phyloP scores from a whole-genome alignment of 1,140 invertebrate species.

The Drosophila navojoa region DNA sequence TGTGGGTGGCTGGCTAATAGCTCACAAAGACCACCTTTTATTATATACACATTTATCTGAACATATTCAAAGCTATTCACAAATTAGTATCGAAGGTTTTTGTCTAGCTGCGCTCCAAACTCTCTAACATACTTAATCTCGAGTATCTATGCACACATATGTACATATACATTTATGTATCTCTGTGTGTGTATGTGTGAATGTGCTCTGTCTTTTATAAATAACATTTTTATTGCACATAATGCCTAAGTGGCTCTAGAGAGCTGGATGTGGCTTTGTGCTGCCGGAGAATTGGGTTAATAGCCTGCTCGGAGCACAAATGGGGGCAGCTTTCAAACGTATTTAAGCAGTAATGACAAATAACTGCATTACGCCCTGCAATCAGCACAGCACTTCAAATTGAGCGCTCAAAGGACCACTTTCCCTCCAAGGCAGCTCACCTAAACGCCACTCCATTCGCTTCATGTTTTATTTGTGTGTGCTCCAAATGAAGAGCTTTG shows the following conservation, averaged over 20 bases:
- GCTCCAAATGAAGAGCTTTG: too few relatives aligned
- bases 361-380: background rate
- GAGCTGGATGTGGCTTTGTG: conserved; percentile 58
- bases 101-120: conserved; percentile 30
- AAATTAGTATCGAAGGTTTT: conserved; percentile 65
- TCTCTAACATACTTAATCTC: background rate
- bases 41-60: conserved; percentile 17
- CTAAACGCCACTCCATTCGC: too few relatives aligned
- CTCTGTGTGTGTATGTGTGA: too few relatives aligned
- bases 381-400: background rate
- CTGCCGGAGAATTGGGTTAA: conserved; percentile 64
- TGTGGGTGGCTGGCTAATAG: conserved; percentile 21
- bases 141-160: background rate
- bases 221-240: conserved; percentile 60
- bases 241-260: conserved; percentile 60
- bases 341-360: background rate
- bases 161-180: too few relatives aligned
- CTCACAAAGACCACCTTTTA: conserved; percentile 28
- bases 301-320: conserved; percentile 25
- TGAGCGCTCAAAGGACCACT: too few relatives aligned
- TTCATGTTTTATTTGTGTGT: too few relatives aligned
- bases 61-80: conserved; percentile 19
- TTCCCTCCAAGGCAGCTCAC: too few relatives aligned
- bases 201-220: too few relatives aligned
- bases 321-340: background rate